Evolutionary conservation across 2,797 vertebrate genomes (phyloP), one percentile per base, ranked within the genome.

Genomic region (Lepidocolaptes lacrymiger): DNA sequence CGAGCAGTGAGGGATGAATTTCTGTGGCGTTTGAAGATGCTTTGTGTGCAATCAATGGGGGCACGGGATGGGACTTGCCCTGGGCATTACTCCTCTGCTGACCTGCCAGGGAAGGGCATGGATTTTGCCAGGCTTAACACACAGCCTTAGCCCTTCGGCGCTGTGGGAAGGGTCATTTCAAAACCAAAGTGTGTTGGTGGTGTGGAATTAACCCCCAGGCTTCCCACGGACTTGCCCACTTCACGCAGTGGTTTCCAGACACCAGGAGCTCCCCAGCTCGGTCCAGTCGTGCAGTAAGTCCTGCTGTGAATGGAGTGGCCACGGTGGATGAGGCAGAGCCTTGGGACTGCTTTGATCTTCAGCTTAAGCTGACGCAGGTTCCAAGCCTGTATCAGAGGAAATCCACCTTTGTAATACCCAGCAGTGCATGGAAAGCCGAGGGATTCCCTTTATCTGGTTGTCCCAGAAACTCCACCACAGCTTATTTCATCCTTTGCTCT

Each of bases 141-240:
- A 7, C 2, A 12, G 37, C 55, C 30, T 49, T 16, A 52, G 68
- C 64, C 55, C n/a, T 59, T 56, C 26, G 12, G 36, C 2, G 3
- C 14, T 28, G 26, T 19, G 61, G 73, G 85, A 62, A 89, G 37
- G 26, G 51, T 52, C 13, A 12, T 44, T 39, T 48, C 49, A 51
- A 71, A 77, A 30, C 12, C 32, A 13, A 17, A 2, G 8, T 12
- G 19, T 23, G 37, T 6, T 8, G 44, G 4, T 4, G 2, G 43
- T 41, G 83, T 41, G 51, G 79, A 28, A 49, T 72, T 41, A 89
- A 63, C 5, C 28, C 46, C 20, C 22, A 6, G 49, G 55, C 2
- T 88, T 36, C 46, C 0, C 0, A 11, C 1, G 0, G 61, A 27
- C 14, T 77, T 39, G 22, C 4, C 28, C 44, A 14, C 41, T 64